Evolutionary conservation across 1,140 invertebrate species (phyloP).

Genomic region (Papilio dardanus): DNA sequence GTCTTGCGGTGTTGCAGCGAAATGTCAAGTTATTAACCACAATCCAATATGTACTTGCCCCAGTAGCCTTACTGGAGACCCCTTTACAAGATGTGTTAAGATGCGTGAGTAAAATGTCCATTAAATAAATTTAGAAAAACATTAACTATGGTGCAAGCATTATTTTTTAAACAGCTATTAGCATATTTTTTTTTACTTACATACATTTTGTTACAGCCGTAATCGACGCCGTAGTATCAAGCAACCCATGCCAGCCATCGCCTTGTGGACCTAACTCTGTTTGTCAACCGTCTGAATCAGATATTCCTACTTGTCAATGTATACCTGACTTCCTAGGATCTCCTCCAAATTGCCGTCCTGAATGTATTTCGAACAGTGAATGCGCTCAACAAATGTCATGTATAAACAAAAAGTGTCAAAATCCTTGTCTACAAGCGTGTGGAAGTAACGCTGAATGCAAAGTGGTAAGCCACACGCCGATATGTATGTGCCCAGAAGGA

Average conservation of each 20-base stretch:
- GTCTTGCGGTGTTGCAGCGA: conserved; percentile 84
- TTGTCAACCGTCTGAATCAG: conserved; percentile 84
- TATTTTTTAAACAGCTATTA: background rate
- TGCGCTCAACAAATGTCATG: conserved; percentile 88
- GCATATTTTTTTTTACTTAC: background rate
- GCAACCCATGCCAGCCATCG: conserved; percentile 86
- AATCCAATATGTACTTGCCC: conserved; percentile 86
- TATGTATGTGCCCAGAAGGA: conserved; percentile 85
- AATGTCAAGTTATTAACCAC: conserved; percentile 86
- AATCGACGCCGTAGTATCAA: conserved; percentile 62
- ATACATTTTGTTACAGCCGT: conserved; percentile 49
- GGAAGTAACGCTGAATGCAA: conserved; percentile 86
- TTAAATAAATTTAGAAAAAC: background rate
- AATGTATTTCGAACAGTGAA: conserved; percentile 88
- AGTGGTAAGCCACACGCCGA: conserved; percentile 86
- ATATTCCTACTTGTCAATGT: conserved; percentile 86
- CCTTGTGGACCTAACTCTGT: conserved; percentile 90
- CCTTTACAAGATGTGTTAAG: conserved; percentile 83
- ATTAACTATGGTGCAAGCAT: too few species aligned
- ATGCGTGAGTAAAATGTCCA: conserved; percentile 76
- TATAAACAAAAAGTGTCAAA: conserved; percentile 87
- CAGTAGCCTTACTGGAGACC: conserved; percentile 84
- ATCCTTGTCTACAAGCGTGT: conserved; percentile 90
- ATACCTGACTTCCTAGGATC: conserved; percentile 85
- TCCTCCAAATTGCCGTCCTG: conserved; percentile 88